Evolutionary conservation across 2,888 invertebrate species (phyloP).

Genomic region (Drosophila imparisetae): DNA sequence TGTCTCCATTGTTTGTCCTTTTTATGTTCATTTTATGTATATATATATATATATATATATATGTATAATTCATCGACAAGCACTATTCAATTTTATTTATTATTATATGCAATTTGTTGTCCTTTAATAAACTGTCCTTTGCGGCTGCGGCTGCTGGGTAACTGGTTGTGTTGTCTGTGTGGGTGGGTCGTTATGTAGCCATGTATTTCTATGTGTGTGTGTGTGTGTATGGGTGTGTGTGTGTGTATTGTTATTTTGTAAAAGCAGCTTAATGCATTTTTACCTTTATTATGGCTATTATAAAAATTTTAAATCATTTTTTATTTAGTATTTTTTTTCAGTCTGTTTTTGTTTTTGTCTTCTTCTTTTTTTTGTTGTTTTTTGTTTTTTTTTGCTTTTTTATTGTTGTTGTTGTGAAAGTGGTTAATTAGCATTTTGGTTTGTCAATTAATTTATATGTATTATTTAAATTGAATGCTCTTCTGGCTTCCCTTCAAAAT

Average conservation of each 20-base stretch:
- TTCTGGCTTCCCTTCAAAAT: constrained; percentile 12
- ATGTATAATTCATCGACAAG: constrained; percentile 18
- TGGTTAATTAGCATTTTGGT: constrained; percentile 24
- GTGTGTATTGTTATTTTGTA: constrained; percentile 9
- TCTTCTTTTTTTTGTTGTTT: neutral
- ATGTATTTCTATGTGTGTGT: constrained; percentile 1
- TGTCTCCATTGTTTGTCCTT: constrained; percentile 59
- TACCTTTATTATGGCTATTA: constrained; percentile 27
- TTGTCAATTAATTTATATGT: constrained; percentile 26
- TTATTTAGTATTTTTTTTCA: constrained; percentile 54
- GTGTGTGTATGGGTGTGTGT: constrained; percentile 3
- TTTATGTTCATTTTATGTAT: constrained; percentile 11
- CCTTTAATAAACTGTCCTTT: constrained; percentile 35
- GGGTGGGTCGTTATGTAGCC: constrained; percentile 12
- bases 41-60: constrained; percentile 18
- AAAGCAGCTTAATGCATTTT: constrained; percentile 40
- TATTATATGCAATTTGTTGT: constrained; percentile 19
- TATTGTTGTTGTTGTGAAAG: constrained; percentile 26
- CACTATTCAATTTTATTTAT: constrained; percentile 23
- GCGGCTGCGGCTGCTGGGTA: constrained; percentile 35
- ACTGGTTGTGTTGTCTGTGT: constrained; percentile 20
- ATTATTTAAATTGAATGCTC: constrained; percentile 23
- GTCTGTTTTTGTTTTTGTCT: constrained; percentile 46
- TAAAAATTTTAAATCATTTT: constrained; percentile 56
- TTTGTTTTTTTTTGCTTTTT: constrained; percentile 17